Conservation (phyloP, 2,113 vertebrate species). For the Phrynocephalus versicolor region DNA sequence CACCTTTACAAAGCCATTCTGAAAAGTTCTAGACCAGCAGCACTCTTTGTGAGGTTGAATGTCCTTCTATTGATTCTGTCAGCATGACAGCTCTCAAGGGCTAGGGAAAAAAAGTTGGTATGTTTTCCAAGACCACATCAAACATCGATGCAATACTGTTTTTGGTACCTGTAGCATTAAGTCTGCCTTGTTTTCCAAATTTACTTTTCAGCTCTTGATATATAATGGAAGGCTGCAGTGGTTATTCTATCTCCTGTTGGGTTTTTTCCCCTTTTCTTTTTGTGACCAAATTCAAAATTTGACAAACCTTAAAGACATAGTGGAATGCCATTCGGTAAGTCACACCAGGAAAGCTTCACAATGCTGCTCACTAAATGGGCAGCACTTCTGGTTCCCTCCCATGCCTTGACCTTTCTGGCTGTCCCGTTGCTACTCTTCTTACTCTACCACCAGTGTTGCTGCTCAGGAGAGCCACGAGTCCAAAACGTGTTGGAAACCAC, state of each 20-base stretch:
- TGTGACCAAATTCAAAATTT: background rate
- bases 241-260: background rate
- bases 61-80: background rate
- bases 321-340: too few relatives aligned
- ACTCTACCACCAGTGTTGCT: too few relatives aligned
- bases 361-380: too few relatives aligned
- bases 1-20: background rate
- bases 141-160: background rate
- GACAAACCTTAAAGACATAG: background rate
- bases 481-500: too few relatives aligned
- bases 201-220: background rate
- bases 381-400: too few relatives aligned
- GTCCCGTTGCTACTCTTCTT: too few relatives aligned
- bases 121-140: conserved; percentile 2
- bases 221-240: background rate
- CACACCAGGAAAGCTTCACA: too few relatives aligned
- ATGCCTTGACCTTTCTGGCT: too few relatives aligned
- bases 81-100: background rate
- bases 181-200: background rate
- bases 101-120: background rate
- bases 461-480: too few relatives aligned
- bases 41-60: background rate
- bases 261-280: background rate
- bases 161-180: background rate
- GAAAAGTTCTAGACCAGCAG: background rate